Evolutionary conservation across 2,888 invertebrate genomes (phyloP).

Genomic region (Chymomyza fuscimana): DNA sequence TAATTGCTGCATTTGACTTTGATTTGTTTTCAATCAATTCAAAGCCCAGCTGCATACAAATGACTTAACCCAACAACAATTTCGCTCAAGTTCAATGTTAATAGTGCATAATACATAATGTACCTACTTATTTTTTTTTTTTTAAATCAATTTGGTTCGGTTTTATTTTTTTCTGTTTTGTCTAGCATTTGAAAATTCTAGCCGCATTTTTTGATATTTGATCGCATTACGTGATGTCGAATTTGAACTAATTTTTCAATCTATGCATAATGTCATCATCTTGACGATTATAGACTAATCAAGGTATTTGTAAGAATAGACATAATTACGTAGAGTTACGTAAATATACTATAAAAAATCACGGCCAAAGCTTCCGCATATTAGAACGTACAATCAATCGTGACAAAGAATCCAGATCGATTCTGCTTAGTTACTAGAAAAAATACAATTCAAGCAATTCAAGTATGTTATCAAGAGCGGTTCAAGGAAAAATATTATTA

Average conservation of each 20-base stretch:
- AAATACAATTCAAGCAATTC: no score
- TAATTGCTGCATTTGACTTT: constrained; percentile 13
- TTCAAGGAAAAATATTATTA: no score
- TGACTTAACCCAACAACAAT: background rate
- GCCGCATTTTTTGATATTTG: background rate
- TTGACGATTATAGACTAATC: no score
- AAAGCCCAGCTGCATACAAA: background rate
- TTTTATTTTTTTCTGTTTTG: constrained; percentile 2
- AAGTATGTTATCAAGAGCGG: no score
- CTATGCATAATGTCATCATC: no score
- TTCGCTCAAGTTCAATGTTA: constrained; percentile 17
- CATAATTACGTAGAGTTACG: background rate
- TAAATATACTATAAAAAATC: no score
- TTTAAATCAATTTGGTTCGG: constrained; percentile 7
- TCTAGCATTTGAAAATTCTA: background rate
- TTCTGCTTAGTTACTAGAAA: no score
- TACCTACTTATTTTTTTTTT: background rate
- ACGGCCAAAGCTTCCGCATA: no score
- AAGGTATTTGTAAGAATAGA: background rate
- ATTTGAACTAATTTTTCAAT: background rate
- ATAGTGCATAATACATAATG: background rate
- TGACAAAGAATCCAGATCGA: no score
- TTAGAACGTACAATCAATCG: no score
- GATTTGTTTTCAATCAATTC: background rate
- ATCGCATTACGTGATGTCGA: background rate